Evolutionary conservation across 2,888 invertebrate genomes (phyloP).

Genomic region (Ophioninae sp.): DNA sequence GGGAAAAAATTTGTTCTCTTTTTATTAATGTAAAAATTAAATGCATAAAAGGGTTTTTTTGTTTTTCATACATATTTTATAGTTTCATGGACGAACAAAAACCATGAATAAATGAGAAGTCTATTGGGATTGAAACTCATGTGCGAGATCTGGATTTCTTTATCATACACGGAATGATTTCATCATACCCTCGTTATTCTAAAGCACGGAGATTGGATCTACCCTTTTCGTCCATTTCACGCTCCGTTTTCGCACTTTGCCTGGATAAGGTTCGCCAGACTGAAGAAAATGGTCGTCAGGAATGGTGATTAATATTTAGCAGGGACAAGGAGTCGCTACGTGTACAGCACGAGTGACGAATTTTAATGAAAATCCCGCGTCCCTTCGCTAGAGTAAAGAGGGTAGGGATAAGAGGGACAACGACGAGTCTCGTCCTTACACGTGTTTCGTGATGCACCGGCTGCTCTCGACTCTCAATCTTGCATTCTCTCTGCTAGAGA

Average conservation of each 20-base stretch:
- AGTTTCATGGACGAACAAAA: not conserved
- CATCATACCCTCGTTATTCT: not conserved
- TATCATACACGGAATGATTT: not conserved
- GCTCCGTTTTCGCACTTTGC: slow-evolving; percentile 6
- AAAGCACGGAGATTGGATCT: not conserved
- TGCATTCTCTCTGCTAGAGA: not conserved
- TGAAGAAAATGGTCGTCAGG: slow-evolving; percentile 24
- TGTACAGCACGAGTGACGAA: slow-evolving; percentile 41
- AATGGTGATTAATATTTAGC: slow-evolving; percentile 47
- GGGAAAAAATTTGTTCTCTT: no score
- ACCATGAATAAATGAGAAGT: not conserved
- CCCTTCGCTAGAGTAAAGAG: not conserved
- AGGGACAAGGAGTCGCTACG: slow-evolving; percentile 24
- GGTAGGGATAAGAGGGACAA: not conserved
- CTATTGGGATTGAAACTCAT: not conserved
- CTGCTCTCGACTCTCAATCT: slow-evolving; percentile 31
- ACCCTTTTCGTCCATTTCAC: not conserved
- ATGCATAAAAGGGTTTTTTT: not conserved
- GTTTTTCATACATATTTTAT: not conserved
- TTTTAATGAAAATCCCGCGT: slow-evolving; percentile 46
- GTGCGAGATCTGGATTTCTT: not conserved
- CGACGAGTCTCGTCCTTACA: slow-evolving; percentile 21
- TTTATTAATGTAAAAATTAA: no score
- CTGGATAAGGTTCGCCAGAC: slow-evolving; percentile 12
- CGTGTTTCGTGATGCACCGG: slow-evolving; percentile 37